Evolutionary conservation across 2,797 vertebrate species (phyloP).

Genomic region (Lithobates pipiens): DNA sequence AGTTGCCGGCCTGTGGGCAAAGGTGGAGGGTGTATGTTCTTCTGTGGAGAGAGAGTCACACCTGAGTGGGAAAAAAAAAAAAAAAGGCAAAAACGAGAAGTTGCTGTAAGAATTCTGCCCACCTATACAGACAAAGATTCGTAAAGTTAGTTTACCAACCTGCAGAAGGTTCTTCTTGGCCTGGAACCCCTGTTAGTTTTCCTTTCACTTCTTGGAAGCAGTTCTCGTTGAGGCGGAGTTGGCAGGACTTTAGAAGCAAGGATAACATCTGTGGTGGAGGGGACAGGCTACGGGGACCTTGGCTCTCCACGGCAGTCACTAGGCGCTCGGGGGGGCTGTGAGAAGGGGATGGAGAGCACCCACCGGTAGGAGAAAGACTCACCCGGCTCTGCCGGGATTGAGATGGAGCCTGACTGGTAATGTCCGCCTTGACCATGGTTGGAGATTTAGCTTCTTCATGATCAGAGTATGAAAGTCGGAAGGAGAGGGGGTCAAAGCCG

Average conservation of each 20-base stretch:
- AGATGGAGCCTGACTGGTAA: slow-evolving; percentile 49
- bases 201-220: slow-evolving; percentile 76
- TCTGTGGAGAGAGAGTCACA: slow-evolving; percentile 67
- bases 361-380: slow-evolving; percentile 33
- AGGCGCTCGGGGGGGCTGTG: slow-evolving; percentile 64
- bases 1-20: slow-evolving; percentile 71
- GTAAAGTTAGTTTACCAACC: slow-evolving; percentile 1
- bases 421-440: not conserved
- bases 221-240: slow-evolving; percentile 75
- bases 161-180: slow-evolving; percentile 27
- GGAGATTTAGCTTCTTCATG: slow-evolving; percentile 51
- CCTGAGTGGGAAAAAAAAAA: slow-evolving; percentile 55
- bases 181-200: slow-evolving; percentile 65
- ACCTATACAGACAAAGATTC: not conserved
- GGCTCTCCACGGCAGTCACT: slow-evolving; percentile 59
- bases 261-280: slow-evolving; percentile 79
- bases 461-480: slow-evolving; percentile 64
- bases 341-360: slow-evolving; percentile 62
- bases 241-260: slow-evolving; percentile 77
- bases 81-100: slow-evolving; percentile 8
- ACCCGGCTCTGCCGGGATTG: slow-evolving; percentile 50
- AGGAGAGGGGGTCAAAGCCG: slow-evolving; percentile 74
- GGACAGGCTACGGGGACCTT: slow-evolving; percentile 32
- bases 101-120: not conserved
- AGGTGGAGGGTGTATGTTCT: slow-evolving; percentile 65